phyloP scores from a whole-genome alignment of 37 sponge, comb jelly and placozoan genomes.

The Halisarca cf. caerulea region DNA sequence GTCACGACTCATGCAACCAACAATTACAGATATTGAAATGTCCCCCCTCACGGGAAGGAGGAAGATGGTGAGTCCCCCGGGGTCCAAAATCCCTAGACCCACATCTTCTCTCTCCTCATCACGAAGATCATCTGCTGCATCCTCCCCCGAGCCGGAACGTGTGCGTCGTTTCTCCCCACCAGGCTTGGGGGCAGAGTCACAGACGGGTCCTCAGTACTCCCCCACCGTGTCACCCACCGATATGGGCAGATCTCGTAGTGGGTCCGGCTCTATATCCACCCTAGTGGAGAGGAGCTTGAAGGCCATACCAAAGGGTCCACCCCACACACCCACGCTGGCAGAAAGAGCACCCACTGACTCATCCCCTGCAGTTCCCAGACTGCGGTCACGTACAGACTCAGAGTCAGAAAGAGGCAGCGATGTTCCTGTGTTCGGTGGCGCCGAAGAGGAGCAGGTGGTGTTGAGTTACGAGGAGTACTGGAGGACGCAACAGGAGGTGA shows the following conservation, averaged over 20 bases:
- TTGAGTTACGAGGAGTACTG: slow-evolving; percentile 74
- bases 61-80: background rate
- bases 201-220: background rate
- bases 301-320: background rate
- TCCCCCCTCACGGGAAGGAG: background rate
- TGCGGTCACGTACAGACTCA: background rate
- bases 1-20: background rate
- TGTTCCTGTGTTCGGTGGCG: slow-evolving; percentile 4
- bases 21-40: background rate
- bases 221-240: background rate
- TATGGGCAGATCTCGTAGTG: background rate
- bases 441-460: slow-evolving; percentile 62
- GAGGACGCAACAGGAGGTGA: slow-evolving; percentile 69
- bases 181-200: background rate
- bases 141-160: slow-evolving; percentile 5
- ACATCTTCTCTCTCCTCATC: background rate
- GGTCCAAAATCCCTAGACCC: slow-evolving; percentile 5
- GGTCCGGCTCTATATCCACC: background rate
- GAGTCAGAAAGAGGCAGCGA: background rate
- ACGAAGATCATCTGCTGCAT: background rate
- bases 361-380: background rate
- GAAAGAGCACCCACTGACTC: background rate
- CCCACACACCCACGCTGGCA: background rate
- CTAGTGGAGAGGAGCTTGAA: slow-evolving; percentile 19
- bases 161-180: background rate